Evolutionary conservation across 2,113 vertebrate genomes (phyloP).

Genomic region (Laterallus jamaicensis): DNA sequence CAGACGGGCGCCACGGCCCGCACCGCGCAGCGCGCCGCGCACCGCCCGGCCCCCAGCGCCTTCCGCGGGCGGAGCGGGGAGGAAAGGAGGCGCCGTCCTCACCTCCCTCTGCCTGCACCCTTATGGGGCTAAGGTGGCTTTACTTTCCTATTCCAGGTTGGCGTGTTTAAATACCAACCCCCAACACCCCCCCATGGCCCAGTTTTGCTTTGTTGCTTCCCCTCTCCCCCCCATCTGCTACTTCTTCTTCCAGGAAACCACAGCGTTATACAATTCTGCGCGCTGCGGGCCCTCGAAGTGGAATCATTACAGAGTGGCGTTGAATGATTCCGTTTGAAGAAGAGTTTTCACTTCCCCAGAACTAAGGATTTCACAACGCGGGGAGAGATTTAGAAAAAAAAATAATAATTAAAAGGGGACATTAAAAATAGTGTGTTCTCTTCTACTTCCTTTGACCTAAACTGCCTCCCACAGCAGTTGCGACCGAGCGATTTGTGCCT

Average conservation of each 20-base stretch:
- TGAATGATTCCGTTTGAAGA: slow-evolving; percentile 74
- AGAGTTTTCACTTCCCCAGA: slow-evolving; percentile 77
- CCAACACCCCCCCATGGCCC: neutral
- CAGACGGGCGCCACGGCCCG: neutral
- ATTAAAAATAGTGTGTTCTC: slow-evolving; percentile 23
- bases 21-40: neutral
- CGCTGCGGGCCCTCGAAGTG: neutral
- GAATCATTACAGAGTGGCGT: slow-evolving; percentile 38
- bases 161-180: neutral
- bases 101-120: neutral
- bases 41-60: neutral
- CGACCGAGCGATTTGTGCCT: neutral
- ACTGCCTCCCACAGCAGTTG: slow-evolving; percentile 33
- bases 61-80: neutral
- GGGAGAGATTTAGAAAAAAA: neutral
- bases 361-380: slow-evolving; percentile 66
- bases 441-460: slow-evolving; percentile 61
- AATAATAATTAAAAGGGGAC: neutral
- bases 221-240: neutral
- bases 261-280: slow-evolving; percentile 29
- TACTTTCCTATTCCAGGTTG: neutral
- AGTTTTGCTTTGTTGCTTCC: neutral
- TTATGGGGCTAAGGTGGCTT: neutral
- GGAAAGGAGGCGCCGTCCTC: neutral
- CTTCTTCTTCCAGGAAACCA: slow-evolving; percentile 26